Conservation (phyloP, 1,140 invertebrate genomes). For the Drosophila pallidifrons region DNA sequence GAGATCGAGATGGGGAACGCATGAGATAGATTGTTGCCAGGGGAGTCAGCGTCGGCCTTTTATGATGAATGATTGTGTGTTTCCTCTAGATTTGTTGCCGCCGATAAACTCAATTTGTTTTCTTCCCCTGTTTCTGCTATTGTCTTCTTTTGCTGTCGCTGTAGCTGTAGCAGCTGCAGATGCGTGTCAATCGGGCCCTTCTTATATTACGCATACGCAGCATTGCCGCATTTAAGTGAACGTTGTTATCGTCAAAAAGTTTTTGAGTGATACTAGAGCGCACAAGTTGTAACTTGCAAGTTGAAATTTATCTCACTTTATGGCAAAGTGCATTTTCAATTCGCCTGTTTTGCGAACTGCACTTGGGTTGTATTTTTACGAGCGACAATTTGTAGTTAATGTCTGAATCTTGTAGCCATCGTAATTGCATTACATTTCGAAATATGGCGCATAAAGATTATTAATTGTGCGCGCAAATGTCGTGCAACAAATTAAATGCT, state of each 20-base stretch:
- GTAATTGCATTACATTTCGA: background rate
- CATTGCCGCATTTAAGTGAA: constrained; percentile 33
- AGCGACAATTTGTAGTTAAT: constrained; percentile 31
- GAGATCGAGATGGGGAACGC: constrained; percentile 16
- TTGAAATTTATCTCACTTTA: constrained; percentile 28
- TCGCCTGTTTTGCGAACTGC: constrained; percentile 29
- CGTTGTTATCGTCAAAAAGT: constrained; percentile 66
- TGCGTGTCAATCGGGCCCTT: constrained; percentile 38
- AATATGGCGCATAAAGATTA: background rate
- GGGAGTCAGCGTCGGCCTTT: constrained; percentile 41
- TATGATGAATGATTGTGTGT: constrained; percentile 77
- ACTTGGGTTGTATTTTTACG: constrained; percentile 15
- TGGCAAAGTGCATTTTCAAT: constrained; percentile 58
- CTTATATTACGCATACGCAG: constrained; percentile 69
- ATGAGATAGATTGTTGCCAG: constrained; percentile 35
- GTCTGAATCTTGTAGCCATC: background rate
- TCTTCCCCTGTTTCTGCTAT: constrained; percentile 15
- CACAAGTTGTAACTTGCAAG: constrained; percentile 45
- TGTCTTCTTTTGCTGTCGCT: background rate
- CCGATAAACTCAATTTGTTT: constrained; percentile 79
- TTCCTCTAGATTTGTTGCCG: constrained; percentile 74
- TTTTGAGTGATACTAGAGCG: constrained; percentile 54
- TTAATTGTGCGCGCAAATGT: background rate
- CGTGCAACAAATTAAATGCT: background rate
- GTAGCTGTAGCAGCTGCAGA: background rate